Base-by-base conservation (phyloP, 2,888 invertebrate genomes). In the Suillia variegata region DNA sequence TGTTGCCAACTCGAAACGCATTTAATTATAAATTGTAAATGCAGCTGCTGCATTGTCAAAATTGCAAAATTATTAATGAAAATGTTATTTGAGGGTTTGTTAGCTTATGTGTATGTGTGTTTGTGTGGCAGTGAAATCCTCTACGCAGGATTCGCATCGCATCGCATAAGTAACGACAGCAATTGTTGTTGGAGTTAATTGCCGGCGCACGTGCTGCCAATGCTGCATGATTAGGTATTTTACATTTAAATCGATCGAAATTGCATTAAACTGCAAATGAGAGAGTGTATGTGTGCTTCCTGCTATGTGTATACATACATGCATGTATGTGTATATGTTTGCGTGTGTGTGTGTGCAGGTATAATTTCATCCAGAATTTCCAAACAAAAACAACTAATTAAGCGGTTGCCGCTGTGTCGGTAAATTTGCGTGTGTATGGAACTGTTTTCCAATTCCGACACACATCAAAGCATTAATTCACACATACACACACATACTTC, bases 331-430 rank as follows among this genome's bases (percentile, higher is more conserved):
- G 18, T 52, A 21, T 52, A 13, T 34, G 34, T 33, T 17, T 21
- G 52, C 13, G n/a, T 24, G 50, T 49, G 24, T 24, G 13, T 49
- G 49, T 49, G 15, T 49, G 24, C 20, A 18, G 58, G 34, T 51
- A 58, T 53, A 55, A 6, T 51, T 47, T 45, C 48, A 52, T 60
- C 63, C 65, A 62, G 62, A 65, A 54, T 59, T 62, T 62, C 54
- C 2, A 15, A 33, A 20, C 52, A 70, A 63, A 65, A 67, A 59
- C 59, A 59, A 55, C 48, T 66, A 52, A 52, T 38, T 38, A 8
- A 38, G n/a, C 38, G 4, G 12, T 26, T 26, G n/a, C n/a, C n/a
- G n/a, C n/a, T n/a, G n/a, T n/a, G 26, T 26, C 26, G 26, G 26
- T 26, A 10, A 10, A 26, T 26, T 6, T 26, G 26, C 26, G 26